Evolutionary conservation across 92 coral and sea anemone genomes (phyloP), one percentile per base, ranked within the genome.

Genomic region (Anthopleura xanthogrammica): DNA sequence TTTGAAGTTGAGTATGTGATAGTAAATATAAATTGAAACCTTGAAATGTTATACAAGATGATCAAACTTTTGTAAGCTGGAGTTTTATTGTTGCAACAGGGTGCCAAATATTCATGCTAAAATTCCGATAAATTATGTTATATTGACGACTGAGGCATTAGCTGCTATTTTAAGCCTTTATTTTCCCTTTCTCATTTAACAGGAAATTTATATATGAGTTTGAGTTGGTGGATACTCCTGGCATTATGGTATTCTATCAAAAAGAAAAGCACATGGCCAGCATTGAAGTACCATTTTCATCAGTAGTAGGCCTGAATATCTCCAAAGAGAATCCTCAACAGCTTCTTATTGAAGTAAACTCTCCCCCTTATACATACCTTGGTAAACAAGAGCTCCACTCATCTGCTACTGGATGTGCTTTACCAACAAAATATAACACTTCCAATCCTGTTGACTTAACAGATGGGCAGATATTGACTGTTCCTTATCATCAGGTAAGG

Each of bases 121-220:
- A 46, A 46, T 2, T 9, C 50, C 50, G 3, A 46, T 3, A 5
- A 46, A 46, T 46, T 46, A 46, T 46, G 9, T 46, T 46, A 46
- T 46, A 46, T 46, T 46, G 50, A 46, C 9, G 50, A 46, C 50
- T 9, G 9, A 46, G 9, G 5, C 9, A 9, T 46, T 46, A 46
- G 9, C 5, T 46, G 50, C 9, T 46, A 46, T 46, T 5, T 46
- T 46, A 46, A 5, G 1, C 36, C 36, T 29, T 29, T 29, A 29
- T 43, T 46, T 46, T 11, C 68, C 22, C 1, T 24, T 48, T 50
- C 46, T 60, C 75, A 13, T 83, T 68, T 73, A 55, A 14, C 83
- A 91, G 94, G 88, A 89, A 87, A 79, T 87, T 91, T 78, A 83
- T 89, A 13, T 91, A 91, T 73, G 94, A 91, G 86, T 84, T 91